Conservation (phyloP, 2,113 vertebrate genomes). For the human (Homo sapiens) region DNA sequence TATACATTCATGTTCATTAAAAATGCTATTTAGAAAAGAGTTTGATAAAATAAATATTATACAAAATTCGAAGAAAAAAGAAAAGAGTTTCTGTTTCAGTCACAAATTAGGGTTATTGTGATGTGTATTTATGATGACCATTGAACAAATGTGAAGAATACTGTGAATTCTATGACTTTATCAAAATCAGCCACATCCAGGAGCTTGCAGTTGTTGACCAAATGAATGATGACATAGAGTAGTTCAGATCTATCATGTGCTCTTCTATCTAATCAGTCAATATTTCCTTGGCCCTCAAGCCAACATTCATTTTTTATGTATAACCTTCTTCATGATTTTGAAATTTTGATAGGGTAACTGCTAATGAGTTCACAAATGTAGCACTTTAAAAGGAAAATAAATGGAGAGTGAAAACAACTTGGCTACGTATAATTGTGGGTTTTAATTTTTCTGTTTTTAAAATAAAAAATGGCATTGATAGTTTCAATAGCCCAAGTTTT, state of each 20-base stretch:
- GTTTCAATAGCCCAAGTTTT: background rate
- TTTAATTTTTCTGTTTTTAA: background rate
- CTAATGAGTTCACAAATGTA: background rate
- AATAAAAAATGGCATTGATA: background rate
- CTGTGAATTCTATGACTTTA: background rate
- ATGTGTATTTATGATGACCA: background rate
- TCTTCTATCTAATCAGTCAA: background rate
- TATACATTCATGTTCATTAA: background rate
- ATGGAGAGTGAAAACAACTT: background rate
- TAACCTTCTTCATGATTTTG: background rate
- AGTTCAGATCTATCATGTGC: background rate
- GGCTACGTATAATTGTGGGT: background rate
- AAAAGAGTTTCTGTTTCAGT: background rate
- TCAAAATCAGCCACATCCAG: background rate
- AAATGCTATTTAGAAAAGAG: background rate
- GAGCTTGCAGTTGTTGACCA: background rate
- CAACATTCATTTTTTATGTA: background rate
- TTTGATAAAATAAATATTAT: too few species aligned
- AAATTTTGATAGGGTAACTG: background rate
- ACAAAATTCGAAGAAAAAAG: too few species aligned
- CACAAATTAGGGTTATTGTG: background rate
- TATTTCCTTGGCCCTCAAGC: background rate
- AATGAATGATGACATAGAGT: background rate
- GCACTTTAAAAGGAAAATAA: conserved; percentile 14
- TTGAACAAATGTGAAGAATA: background rate